Base-by-base conservation (phyloP, 2,113 vertebrate species). In the Holacanthus passer region DNA sequence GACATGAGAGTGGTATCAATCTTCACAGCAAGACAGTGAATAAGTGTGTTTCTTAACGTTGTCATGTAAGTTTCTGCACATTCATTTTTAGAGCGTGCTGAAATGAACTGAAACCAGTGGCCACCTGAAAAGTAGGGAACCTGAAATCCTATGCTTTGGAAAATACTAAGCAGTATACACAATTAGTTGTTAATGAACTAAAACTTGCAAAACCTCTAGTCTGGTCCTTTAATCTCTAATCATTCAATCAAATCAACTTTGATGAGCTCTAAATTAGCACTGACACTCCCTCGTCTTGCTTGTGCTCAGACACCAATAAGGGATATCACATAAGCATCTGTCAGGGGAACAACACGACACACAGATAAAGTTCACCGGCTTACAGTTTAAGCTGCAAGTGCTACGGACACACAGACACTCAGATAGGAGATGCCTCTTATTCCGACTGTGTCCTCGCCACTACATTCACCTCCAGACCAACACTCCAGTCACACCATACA, bases 381-480 rank as follows among this genome's bases (percentile, higher is more conserved):
- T 39, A 73, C 62, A 53, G 43, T 48, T 31, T 73, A 84, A 77
- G 67, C 64, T 83, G 76, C 39, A 68, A 71, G 24, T 68, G 76
- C 78, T 80, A 22, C 41, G 47, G 48, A 82, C 72, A 62, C 75
- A 43, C 58, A 53, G 22, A 63, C 58, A 66, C 52, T n/a, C 64
- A 50, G 41, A 78, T 12, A 60, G 22, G 41, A 73, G 22, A 43
- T 6, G 31, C 20, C 58, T 76, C 60, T 73, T 22, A 20, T 37
- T 45, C 56, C 0, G 5, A 56, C 41, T 7, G 39, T 48, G 11
- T 70, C 73, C 45, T 73, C 74, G 50, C 72, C 67, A 55, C 77
- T 76, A 86, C 85, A 8, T 81, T 84, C 83, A 83, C 74, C 81
- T 73, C 77, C 77, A 59, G 55, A 70, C 62, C 73, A 39, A 81